These are phyloP conservation scores for Haemorhous mexicanus DNA, from an alignment of 2,113 vertebrate species.

Conservation along the genomic window DNA sequence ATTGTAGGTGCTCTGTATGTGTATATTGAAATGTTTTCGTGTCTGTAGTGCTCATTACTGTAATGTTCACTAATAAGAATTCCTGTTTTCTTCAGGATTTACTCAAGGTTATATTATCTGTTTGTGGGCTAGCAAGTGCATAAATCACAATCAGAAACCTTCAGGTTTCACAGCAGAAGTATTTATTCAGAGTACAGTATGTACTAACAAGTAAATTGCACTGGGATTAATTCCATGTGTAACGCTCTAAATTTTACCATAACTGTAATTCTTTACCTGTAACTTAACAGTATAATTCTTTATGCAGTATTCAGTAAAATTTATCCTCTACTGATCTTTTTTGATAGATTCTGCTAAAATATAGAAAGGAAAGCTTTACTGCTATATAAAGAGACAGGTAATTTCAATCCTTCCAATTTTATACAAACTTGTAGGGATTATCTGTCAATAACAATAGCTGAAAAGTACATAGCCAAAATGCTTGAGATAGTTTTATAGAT, in stretches of 20 bases:
- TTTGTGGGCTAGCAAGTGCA: background rate
- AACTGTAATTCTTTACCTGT: background rate
- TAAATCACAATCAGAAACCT: background rate
- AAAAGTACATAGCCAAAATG: constrained; percentile 10
- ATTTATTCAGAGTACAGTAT: background rate
- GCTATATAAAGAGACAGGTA: background rate
- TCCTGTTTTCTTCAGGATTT: background rate
- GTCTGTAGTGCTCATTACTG: background rate
- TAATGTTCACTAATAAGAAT: background rate
- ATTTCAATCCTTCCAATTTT: background rate
- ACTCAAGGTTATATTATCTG: background rate
- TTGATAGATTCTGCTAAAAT: background rate
- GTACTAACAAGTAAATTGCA: background rate
- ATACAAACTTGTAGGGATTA: background rate
- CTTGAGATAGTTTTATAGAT: constrained; percentile 48
- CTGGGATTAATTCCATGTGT: background rate
- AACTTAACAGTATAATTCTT: background rate
- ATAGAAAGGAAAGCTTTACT: background rate
- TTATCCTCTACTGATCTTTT: background rate
- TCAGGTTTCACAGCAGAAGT: background rate
- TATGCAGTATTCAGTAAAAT: background rate
- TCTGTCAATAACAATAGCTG: background rate
- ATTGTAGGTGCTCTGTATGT: constrained; percentile 45
- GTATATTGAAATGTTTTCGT: background rate
- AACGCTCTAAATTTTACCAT: background rate